Evolutionary conservation across 92 coral and sea anemone genomes (phyloP).

Genomic region (Parazoanthus atlanticus): DNA sequence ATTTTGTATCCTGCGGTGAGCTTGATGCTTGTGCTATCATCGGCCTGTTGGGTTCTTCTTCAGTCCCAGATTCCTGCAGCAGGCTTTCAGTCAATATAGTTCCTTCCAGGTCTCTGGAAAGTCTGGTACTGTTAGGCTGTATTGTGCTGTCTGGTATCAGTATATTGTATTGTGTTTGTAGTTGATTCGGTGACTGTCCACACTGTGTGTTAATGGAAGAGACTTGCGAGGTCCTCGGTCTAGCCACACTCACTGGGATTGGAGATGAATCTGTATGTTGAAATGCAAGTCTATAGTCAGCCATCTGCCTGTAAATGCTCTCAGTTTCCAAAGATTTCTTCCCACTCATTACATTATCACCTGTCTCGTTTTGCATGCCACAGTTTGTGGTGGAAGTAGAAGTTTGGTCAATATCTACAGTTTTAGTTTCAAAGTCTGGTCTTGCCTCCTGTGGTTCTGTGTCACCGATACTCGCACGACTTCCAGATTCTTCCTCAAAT

Average conservation of each 20-base stretch:
- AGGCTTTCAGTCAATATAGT: not conserved
- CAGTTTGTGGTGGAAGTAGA: not conserved
- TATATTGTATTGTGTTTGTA: not conserved
- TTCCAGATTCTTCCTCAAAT: not conserved
- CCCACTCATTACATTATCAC: not conserved
- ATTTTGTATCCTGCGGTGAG: not conserved
- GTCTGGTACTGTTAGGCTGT: not conserved
- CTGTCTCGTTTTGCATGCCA: not conserved
- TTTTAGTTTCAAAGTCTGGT: not conserved
- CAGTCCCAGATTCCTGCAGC: not conserved
- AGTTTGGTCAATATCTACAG: not conserved
- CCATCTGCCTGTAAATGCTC: not conserved
- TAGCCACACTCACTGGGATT: not conserved
- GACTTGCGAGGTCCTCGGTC: not conserved
- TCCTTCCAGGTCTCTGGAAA: not conserved
- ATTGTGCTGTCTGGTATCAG: not conserved
- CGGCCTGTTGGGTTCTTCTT: not conserved
- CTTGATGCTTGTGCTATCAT: not conserved
- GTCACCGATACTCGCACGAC: not conserved
- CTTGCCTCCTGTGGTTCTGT: not conserved
- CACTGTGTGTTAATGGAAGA: not conserved
- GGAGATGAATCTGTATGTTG: not conserved
- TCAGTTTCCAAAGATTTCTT: not conserved
- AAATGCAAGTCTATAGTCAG: not conserved
- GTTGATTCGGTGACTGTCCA: not conserved